A percentile compares a stretch with the other conserved stretches of the same genome.
Conservation (phyloP, 2,113 vertebrate genomes). For the Chascanopsetta lugubris region DNA sequence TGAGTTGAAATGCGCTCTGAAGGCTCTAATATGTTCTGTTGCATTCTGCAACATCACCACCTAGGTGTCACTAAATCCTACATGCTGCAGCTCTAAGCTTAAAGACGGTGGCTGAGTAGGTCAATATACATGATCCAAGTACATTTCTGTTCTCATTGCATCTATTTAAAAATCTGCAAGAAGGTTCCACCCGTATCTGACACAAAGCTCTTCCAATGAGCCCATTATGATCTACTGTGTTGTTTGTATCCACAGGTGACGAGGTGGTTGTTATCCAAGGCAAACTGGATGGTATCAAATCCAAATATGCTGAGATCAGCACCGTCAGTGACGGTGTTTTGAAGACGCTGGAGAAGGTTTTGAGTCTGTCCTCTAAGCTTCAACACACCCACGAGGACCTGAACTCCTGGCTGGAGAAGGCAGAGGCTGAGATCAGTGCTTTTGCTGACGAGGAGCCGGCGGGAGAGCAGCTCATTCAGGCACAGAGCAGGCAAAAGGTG, state of each 20-base stretch:
- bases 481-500: slow-evolving; percentile 90
- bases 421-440: slow-evolving; percentile 83
- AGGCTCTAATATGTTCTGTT: too few species aligned
- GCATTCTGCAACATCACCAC: too few species aligned
- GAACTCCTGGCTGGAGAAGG: slow-evolving; percentile 86
- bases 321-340: slow-evolving; percentile 85
- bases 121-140: too few species aligned
- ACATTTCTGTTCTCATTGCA: too few species aligned
- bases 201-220: neutral
- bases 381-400: slow-evolving; percentile 84
- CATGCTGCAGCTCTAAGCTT: too few species aligned
- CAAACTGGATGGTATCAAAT: slow-evolving; percentile 95
- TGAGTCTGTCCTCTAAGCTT: slow-evolving; percentile 85
- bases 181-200: too few species aligned
- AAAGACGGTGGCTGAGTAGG: too few species aligned
- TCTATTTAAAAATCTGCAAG: too few species aligned
- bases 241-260: slow-evolving; percentile 82
- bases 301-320: slow-evolving; percentile 90
- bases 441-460: slow-evolving; percentile 81
- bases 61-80: too few species aligned
- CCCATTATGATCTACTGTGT: neutral
- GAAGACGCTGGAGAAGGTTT: slow-evolving; percentile 87
- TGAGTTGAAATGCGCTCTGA: too few species aligned
- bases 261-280: slow-evolving; percentile 97
- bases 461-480: slow-evolving; percentile 83